Evolutionary conservation across 2,113 vertebrate genomes (phyloP), one percentile per base, ranked within the genome.

Genomic region (Gorsachius goisagi): DNA sequence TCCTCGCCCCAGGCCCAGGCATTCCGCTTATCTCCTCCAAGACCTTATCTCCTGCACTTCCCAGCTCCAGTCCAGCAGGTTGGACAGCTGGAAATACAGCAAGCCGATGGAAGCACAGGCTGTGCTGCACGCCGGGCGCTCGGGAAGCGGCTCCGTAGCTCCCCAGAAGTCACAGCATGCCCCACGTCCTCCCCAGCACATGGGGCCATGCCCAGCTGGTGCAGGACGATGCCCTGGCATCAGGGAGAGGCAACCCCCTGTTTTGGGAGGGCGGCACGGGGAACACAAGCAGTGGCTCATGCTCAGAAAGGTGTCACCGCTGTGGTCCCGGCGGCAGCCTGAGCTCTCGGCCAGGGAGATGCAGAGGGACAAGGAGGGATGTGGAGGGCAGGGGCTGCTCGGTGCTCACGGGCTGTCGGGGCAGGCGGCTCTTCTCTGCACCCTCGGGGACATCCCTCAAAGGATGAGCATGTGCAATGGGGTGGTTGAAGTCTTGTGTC

Each of bases 281-380:
- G 66, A 8, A 0, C 0, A 0, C 0, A 2, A 47, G 76, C 1
- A 0, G 4, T 0, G 35, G 71, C 5, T 39, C 1, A 0, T 5
- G 18, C 60, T 67, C 47, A 35, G 75, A 30, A 37, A 67, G 60
- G 22, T 26, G 44, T 41, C 58, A 19, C 41, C 6, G 0, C 9
- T 26, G 47, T 5, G 30, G 18, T 35, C 18, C 35, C 4, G 3
- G 55, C 49, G 5, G 0, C 0, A 17, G 64, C 17, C 60, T 11
- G 62, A 88, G 37, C 22, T 71, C 30, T 14, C 0, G 33, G n/a
- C 26, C 49, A 47, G 58, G 58, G 79, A n/a, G 6, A 15, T 6
- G 41, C 21, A 12, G 60, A 44, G 18, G 30, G 18, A 37, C 5
- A 3, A 15, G 49, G 49, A 39, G 27, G 18, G 82, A 14, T 4